These are phyloP conservation scores for Limnephilus lunatus DNA, from an alignment of 2,888 invertebrate species.

Conservation along the genomic window DNA sequence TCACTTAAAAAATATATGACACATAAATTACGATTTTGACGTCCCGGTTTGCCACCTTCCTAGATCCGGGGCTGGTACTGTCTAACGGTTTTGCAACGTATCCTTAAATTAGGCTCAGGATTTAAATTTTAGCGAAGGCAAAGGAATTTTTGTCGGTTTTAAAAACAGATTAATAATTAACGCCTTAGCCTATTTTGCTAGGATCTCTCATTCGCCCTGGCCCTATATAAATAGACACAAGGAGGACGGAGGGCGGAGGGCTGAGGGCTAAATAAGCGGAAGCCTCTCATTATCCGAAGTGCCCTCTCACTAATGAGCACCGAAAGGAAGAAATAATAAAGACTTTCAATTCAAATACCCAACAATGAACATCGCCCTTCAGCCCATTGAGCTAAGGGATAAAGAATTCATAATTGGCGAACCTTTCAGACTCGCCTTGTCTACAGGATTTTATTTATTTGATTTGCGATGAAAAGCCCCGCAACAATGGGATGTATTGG, in stretches of 20 bases:
- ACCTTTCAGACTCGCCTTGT: not conserved
- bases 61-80: too few species aligned
- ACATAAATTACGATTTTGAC: too few species aligned
- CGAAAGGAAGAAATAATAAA: conserved; percentile 17
- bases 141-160: too few species aligned
- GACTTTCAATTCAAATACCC: conserved; percentile 6
- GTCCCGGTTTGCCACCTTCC: too few species aligned
- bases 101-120: too few species aligned
- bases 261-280: conserved; percentile 20
- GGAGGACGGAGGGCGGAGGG: not conserved
- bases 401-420: conserved; percentile 2
- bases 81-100: too few species aligned
- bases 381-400: not conserved
- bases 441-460: not conserved
- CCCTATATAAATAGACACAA: not conserved
- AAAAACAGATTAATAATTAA: not conserved
- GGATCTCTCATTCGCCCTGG: not conserved
- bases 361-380: not conserved
- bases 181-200: not conserved
- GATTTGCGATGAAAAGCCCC: not conserved
- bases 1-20: too few species aligned
- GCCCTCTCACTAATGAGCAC: conserved; percentile 30
- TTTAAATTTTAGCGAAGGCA: too few species aligned
- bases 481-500: not conserved
- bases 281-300: conserved; percentile 29